Evolutionary conservation across 2,113 vertebrate species (phyloP).

Genomic region (Mirza zaza): DNA sequence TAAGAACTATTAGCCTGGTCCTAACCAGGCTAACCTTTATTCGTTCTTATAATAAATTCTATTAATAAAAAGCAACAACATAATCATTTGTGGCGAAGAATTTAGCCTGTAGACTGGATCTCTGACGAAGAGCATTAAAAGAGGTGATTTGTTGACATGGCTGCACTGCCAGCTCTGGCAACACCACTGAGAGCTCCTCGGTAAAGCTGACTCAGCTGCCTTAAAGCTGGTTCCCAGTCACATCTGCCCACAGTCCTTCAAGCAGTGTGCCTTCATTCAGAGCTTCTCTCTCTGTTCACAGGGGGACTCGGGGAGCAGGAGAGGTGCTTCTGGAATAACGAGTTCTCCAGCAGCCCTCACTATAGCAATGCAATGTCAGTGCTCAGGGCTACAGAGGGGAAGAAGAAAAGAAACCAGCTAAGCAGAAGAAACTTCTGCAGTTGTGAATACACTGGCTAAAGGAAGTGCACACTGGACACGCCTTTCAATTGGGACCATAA

Average conservation of each 20-base stretch:
- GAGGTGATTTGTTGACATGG: slow-evolving; percentile 21
- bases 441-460: neutral
- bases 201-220: slow-evolving; percentile 36
- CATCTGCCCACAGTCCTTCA: slow-evolving; percentile 43
- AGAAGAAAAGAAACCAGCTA: slow-evolving; percentile 6
- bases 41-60: neutral
- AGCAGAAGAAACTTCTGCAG: neutral
- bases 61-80: slow-evolving; percentile 33
- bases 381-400: neutral
- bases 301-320: neutral
- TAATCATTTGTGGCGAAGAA: slow-evolving; percentile 27
- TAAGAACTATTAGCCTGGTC: neutral
- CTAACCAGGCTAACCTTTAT: too few relatives aligned
- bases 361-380: neutral
- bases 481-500: neutral
- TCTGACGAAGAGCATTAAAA: slow-evolving; percentile 51
- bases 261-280: neutral
- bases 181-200: neutral
- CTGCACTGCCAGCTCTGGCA: neutral
- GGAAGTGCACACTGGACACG: neutral
- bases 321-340: neutral
- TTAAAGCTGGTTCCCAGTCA: slow-evolving; percentile 2
- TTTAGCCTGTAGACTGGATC: slow-evolving; percentile 40
- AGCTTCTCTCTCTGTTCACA: neutral
- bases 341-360: neutral